Evolutionary conservation across 2,797 vertebrate genomes (phyloP), one percentile per base, ranked within the genome.

Genomic region (Cyprinella venusta): DNA sequence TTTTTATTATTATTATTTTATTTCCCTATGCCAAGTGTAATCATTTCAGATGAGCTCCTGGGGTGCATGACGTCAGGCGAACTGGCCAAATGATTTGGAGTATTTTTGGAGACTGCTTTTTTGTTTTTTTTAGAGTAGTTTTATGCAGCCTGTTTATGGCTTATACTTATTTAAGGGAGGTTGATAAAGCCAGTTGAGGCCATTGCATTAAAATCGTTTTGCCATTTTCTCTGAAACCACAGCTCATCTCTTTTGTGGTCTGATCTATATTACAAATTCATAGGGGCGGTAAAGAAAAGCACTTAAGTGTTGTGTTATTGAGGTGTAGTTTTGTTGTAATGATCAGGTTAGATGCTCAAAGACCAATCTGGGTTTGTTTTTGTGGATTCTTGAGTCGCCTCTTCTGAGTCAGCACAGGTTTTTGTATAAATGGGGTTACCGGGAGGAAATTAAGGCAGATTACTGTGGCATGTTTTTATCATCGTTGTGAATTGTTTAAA

Each of bases 11-110:
- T 30, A 7, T 74, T 30, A 6, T 72, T 52, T 52, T 12, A 9
- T 38, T 75, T 38, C 21, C 24, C 71, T 45, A 6, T 18, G 68
- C 79, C 68, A 81, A 81, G 38, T 50, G 52, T 63, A 69, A 38
- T 67, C n/a, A 40, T 79, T 54, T 70, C 8, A 24, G 26, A 24
- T 36, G 26, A 56, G 50, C 33, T 69, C 78, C 65, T 59, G 16
- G 40, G 54, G 40, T 70, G 19, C 54, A 24, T 70, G 54, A 81
- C 40, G 8, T 72, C 40, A 71, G 69, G 40, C 10, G 1, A 59
- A 36, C 54, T 36, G 54, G 54, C 16, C 8, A 16, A 13, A 8
- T n/a, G 19, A 45, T 36, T 13, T 45, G 12, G 45, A 45, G 26
- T 18, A 24, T 79, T 24, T 68, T 68, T 79, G 21, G 6, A 19